Conservation (phyloP, 2,113 vertebrate species). For the Brachyhypopomus gauderio region DNA sequence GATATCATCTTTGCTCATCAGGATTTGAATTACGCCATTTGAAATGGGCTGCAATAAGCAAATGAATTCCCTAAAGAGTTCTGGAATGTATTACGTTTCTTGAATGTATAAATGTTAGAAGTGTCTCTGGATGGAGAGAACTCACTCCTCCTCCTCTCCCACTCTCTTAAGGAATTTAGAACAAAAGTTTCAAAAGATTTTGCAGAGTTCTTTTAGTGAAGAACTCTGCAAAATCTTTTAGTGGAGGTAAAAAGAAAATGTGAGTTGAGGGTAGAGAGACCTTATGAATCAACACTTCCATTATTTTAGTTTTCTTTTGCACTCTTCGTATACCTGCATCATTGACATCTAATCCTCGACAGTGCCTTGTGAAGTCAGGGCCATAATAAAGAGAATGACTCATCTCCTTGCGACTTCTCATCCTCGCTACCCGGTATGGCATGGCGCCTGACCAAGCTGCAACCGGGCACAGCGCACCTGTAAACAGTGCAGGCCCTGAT, state of each 20-base stretch:
- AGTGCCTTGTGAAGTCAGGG: too few relatives aligned
- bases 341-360: too few relatives aligned
- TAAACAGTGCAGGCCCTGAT: slow-evolving; percentile 46
- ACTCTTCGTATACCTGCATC: too few relatives aligned
- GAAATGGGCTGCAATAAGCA: too few relatives aligned
- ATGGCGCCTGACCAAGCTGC: background rate
- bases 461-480: slow-evolving; percentile 42
- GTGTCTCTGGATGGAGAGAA: slow-evolving; percentile 26
- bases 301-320: background rate
- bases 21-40: too few relatives aligned
- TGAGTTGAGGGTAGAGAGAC: background rate
- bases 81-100: too few relatives aligned
- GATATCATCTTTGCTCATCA: too few relatives aligned
- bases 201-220: slow-evolving; percentile 4
- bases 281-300: background rate
- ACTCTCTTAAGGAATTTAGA: slow-evolving; percentile 42
- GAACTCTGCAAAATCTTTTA: slow-evolving; percentile 21
- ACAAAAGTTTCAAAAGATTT: slow-evolving; percentile 32
- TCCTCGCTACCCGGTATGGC: background rate
- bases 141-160: background rate
- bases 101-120: slow-evolving; percentile 25
- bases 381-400: too few relatives aligned
- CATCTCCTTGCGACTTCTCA: background rate
- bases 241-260: background rate
- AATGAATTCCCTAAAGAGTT: too few relatives aligned